These are phyloP conservation scores for Sciurus niger DNA, from an alignment of 2,113 vertebrate species.

Conservation along the genomic window DNA sequence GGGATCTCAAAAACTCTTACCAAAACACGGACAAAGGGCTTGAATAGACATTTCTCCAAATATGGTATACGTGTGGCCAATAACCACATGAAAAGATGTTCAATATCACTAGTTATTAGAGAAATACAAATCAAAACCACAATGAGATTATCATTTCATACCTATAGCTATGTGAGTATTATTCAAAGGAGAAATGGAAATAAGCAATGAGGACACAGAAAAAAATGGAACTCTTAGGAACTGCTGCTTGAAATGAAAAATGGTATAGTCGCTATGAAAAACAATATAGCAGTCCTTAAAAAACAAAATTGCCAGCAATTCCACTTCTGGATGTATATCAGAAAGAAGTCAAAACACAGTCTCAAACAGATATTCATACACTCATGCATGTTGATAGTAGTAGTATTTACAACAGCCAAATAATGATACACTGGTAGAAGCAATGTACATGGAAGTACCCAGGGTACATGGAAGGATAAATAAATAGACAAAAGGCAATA, in stretches of 20 bases:
- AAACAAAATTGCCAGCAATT: slow-evolving; percentile 49
- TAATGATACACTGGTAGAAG: background rate
- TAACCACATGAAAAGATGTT: background rate
- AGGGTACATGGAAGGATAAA: background rate
- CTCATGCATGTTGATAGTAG: background rate
- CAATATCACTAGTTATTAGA: background rate
- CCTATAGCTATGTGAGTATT: background rate
- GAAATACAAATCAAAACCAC: slow-evolving; percentile 37
- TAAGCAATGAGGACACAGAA: background rate
- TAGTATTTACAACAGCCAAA: background rate
- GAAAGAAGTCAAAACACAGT: background rate
- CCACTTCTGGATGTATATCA: background rate
- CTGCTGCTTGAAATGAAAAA: too few relatives aligned
- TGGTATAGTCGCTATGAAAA: background rate
- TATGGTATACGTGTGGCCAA: background rate
- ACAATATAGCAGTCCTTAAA: background rate
- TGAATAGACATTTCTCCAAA: background rate
- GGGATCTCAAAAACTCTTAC: background rate
- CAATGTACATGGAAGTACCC: background rate
- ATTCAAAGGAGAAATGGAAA: background rate
- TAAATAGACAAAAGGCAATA: background rate
- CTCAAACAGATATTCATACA: background rate
- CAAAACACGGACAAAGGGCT: background rate
- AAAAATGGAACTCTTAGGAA: background rate
- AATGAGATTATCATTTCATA: background rate